These are phyloP conservation scores for Argentina silus DNA, from an alignment of 2,797 vertebrate species.

Conservation along the genomic window DNA sequence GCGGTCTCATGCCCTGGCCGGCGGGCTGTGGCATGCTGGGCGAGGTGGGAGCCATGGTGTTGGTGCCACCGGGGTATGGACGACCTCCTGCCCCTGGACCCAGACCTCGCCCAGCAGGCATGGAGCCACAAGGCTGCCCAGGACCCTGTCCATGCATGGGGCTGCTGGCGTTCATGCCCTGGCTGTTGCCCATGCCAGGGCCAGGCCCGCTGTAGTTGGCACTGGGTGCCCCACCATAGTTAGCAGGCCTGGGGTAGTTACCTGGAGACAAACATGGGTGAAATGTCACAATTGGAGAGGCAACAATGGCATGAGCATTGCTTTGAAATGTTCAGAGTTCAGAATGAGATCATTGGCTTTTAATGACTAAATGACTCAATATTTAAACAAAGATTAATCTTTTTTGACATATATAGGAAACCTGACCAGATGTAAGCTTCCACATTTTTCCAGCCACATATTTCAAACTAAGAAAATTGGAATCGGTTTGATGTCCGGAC, in stretches of 20 bases:
- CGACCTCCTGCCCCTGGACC: conserved; percentile 82
- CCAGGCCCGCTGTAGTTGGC: conserved; percentile 89
- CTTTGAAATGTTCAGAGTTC: no score
- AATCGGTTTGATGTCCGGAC: not conserved
- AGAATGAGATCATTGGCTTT: no score
- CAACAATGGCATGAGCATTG: not conserved
- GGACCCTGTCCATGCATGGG: conserved; percentile 94
- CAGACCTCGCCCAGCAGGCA: conserved; percentile 85
- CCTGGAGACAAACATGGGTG: conserved; percentile 68
- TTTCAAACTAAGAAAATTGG: not conserved
- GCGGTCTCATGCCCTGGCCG: conserved; percentile 88
- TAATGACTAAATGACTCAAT: no score
- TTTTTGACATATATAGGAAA: no score
- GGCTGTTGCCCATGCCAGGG: conserved; percentile 80
- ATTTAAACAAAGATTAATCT: no score
- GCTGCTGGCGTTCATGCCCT: conserved; percentile 85
- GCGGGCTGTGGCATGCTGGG: conserved; percentile 90
- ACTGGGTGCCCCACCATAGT: conserved; percentile 87
- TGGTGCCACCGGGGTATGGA: conserved; percentile 82
- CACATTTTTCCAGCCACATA: not conserved
- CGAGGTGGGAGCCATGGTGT: conserved; percentile 85
- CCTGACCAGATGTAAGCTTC: no score
- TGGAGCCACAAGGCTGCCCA: conserved; percentile 75
- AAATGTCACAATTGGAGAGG: not conserved
- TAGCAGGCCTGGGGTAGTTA: conserved; percentile 88